phyloP scores from a whole-genome alignment of 2,888 invertebrate genomes.

The Leptinotarsa rubiginosa region DNA sequence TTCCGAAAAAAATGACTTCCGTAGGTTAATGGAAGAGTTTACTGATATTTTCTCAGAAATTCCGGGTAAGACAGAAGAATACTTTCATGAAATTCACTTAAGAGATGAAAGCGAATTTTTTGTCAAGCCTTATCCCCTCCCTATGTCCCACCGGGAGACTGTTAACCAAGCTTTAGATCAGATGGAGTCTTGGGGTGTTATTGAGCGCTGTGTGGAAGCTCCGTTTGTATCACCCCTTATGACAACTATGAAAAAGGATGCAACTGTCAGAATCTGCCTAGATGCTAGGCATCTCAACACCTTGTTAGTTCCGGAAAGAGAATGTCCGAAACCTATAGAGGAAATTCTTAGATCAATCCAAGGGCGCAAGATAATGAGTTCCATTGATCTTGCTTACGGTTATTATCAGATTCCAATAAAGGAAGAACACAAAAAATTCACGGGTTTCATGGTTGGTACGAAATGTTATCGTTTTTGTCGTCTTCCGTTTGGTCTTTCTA shows the following conservation, averaged over 20 bases:
- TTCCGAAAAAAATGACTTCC: background rate
- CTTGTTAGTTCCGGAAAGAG: background rate
- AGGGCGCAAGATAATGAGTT: background rate
- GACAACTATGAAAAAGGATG: no score
- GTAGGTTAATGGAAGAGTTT: no score
- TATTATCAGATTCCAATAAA: no score
- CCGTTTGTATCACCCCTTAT: no score
- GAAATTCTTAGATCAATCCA: background rate
- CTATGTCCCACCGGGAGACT: background rate
- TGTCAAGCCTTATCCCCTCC: no score
- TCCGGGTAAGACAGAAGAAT: background rate
- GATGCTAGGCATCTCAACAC: background rate
- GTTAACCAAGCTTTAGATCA: background rate
- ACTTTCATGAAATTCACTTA: background rate
- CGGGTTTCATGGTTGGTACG: no score
- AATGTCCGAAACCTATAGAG: slow-evolving; percentile 1
- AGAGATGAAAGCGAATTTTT: no score
- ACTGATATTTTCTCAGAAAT: background rate
- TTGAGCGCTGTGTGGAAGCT: no score
- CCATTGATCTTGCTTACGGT: background rate
- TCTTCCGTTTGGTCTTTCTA: background rate
- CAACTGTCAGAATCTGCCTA: background rate
- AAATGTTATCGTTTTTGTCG: no score
- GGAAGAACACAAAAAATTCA: no score
- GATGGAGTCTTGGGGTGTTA: background rate